These are phyloP conservation scores for Drosophila sproati DNA, from an alignment of 1,140 invertebrate genomes.

Conservation along the genomic window DNA sequence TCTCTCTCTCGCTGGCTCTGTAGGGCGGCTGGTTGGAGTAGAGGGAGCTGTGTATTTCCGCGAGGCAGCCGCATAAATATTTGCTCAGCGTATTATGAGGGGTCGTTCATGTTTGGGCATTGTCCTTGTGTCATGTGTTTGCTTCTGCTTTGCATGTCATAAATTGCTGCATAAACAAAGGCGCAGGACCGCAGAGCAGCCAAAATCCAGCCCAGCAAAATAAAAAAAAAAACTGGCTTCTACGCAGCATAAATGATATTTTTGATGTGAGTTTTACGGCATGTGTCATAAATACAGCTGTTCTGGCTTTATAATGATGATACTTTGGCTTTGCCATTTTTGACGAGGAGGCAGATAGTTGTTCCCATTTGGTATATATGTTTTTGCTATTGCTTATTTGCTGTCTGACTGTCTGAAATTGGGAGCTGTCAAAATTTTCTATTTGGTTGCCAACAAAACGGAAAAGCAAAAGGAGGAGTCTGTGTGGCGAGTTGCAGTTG, in stretches of 20 bases:
- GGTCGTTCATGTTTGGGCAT: slow-evolving; percentile 46
- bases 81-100: slow-evolving; percentile 53
- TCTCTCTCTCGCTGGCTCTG: no score
- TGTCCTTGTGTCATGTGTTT: slow-evolving; percentile 59
- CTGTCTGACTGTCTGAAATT: slow-evolving; percentile 46
- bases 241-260: slow-evolving; percentile 40
- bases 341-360: slow-evolving; percentile 49
- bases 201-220: not conserved
- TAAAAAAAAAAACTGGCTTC: slow-evolving; percentile 2
- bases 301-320: slow-evolving; percentile 54
- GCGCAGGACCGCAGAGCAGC: slow-evolving; percentile 23
- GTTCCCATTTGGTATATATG: slow-evolving; percentile 1
- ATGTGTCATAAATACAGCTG: slow-evolving; percentile 50
- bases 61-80: slow-evolving; percentile 54
- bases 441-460: slow-evolving; percentile 49
- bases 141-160: slow-evolving; percentile 64
- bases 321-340: slow-evolving; percentile 36
- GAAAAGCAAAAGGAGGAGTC: not conserved
- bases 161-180: slow-evolving; percentile 68
- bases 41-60: not conserved
- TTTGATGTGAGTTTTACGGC: slow-evolving; percentile 36
- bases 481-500: not conserved
- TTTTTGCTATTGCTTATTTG: slow-evolving; percentile 44
- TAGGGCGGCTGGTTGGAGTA: not conserved
- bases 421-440: slow-evolving; percentile 15